These are phyloP conservation scores for Nephrocerus scutellatus DNA, from an alignment of 2,888 invertebrate species.

Conservation along the genomic window DNA sequence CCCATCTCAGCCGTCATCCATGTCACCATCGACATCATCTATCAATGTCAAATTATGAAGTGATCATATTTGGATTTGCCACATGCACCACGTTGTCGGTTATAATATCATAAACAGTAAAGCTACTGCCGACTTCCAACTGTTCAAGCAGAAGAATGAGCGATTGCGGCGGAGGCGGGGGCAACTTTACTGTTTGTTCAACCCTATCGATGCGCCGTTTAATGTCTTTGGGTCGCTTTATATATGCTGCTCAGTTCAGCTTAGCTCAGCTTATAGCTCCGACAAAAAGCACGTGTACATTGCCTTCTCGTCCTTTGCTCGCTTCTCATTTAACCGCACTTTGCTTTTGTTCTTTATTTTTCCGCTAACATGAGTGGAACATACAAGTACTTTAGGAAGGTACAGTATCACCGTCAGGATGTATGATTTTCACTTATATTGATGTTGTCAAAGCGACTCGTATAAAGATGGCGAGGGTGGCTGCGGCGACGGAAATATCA, in stretches of 20 bases:
- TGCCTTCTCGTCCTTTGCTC: too few species aligned
- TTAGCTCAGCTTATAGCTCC: too few species aligned
- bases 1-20: neutral
- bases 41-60: conserved; percentile 49
- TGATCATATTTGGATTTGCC: conserved; percentile 48
- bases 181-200: conserved; percentile 9
- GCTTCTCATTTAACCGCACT: too few species aligned
- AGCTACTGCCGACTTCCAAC: neutral
- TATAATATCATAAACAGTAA: conserved; percentile 4
- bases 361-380: too few species aligned
- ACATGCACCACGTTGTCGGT: conserved; percentile 22
- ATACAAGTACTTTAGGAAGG: too few species aligned
- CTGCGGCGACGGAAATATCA: conserved; percentile 21
- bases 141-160: conserved; percentile 1
- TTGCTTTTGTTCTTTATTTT: too few species aligned
- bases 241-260: too few species aligned
- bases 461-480: conserved; percentile 2
- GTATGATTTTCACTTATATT: conserved; percentile 1
- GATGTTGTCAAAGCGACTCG: neutral
- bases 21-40: conserved; percentile 32
- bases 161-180: neutral
- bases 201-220: too few species aligned
- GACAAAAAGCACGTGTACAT: too few species aligned
- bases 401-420: too few species aligned
- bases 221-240: too few species aligned